Base-by-base conservation (phyloP, 2,113 vertebrate genomes). In the Passer montanus region DNA sequence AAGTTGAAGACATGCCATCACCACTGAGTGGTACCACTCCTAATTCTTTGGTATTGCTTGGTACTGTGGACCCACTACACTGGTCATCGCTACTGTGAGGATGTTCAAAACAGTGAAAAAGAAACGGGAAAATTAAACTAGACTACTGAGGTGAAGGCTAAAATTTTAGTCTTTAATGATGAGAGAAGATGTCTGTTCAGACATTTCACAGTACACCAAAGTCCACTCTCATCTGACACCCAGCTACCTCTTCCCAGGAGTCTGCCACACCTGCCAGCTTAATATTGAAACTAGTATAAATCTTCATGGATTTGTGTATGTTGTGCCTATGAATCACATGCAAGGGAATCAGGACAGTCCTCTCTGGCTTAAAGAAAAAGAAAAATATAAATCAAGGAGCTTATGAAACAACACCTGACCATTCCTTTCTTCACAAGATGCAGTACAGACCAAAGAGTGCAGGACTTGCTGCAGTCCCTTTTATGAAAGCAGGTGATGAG, bases 21-120 rank as follows among this genome's bases (percentile, higher is more conserved):
- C 22, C 18, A 49, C 28, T 22, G 76, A 41, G 15, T 28, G 30
- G 27, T 46, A 68, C 20, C 69, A 75, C 20, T 33, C 9, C 28
- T 58, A 58, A 59, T 50, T 58, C 17, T 84, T 80, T 41, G 30
- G 12, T 63, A 33, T 26, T 60, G 58, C 28, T 37, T 66, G 55
- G 41, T 49, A 10, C 44, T 70, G 39, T 39, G 46, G 31, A 59
- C 23, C 33, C 5, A 8, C 41, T 41, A 8, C 21, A 16, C 10
- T 43, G 27, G 7, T 75, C 49, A 78, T 47, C 24, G 10, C 27
- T 44, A 11, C 21, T 64, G 46, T 0, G 0, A 72, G 17, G 41
- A 28, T 77, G 46, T 37, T 84, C 2, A 10, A 53, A 80, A 84
- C 28, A 64, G 33, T 20, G 55, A 43, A 86, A 84, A 82, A 76